phyloP scores from a whole-genome alignment of 2,888 invertebrate genomes.

The Epirrhoe tristata region DNA sequence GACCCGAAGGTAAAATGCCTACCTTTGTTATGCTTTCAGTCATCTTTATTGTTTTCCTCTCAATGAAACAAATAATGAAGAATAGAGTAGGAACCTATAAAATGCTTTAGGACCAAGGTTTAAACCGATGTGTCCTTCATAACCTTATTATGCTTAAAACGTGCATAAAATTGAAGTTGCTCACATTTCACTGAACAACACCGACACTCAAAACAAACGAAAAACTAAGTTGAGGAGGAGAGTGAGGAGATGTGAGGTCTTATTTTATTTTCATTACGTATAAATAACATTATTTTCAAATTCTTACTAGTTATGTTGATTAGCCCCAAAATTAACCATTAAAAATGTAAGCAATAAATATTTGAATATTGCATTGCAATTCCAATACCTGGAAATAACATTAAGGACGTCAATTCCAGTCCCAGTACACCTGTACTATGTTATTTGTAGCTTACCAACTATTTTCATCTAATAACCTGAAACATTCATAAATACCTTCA shows the following conservation, averaged over 20 bases:
- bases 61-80: too few relatives aligned
- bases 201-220: too few relatives aligned
- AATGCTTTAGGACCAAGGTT: too few relatives aligned
- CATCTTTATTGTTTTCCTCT: not conserved
- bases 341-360: conserved; percentile 9
- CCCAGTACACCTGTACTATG: conserved; percentile 20
- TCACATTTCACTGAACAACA: too few relatives aligned
- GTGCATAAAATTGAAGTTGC: too few relatives aligned
- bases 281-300: too few relatives aligned
- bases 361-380: conserved; percentile 41
- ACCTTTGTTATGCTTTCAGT: not conserved
- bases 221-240: too few relatives aligned
- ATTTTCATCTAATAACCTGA: not conserved
- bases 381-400: conserved; percentile 43
- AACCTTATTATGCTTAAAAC: too few relatives aligned
- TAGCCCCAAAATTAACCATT: not conserved
- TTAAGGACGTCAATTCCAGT: conserved; percentile 38
- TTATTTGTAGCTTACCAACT: conserved; percentile 12
- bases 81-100: too few relatives aligned
- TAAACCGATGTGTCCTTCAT: too few relatives aligned
- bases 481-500: not conserved
- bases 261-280: too few relatives aligned
- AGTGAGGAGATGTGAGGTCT: too few relatives aligned
- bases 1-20: not conserved
- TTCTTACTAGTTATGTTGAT: not conserved